Conservation (phyloP, 1,140 invertebrate genomes). For the Apis laboriosa region DNA sequence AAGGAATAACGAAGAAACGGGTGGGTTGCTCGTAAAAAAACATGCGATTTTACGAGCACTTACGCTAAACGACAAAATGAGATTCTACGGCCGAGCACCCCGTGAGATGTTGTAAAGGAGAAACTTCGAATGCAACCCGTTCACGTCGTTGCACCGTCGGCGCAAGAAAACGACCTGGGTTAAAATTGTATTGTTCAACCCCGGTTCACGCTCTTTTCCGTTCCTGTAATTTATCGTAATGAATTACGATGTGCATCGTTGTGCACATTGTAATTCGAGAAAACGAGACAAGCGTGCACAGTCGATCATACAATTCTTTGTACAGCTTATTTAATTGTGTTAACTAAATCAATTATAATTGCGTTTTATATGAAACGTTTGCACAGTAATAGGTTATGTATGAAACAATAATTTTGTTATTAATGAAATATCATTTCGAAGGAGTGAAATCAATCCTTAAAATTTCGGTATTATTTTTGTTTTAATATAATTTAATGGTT, state of each 20-base stretch:
- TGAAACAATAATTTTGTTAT: too few species aligned
- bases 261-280: neutral
- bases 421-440: too few species aligned
- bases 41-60: conserved; percentile 45
- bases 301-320: too few species aligned
- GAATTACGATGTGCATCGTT: neutral
- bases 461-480: too few species aligned
- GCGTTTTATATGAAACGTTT: too few species aligned
- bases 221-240: conserved; percentile 33
- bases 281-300: neutral
- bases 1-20: neutral
- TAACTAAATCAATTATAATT: too few species aligned
- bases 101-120: conserved; percentile 26
- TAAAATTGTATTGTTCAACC: conserved; percentile 29
- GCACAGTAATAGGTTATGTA: too few species aligned
- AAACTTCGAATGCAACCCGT: neutral
- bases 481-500: too few species aligned
- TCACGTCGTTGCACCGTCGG: neutral
- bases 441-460: too few species aligned
- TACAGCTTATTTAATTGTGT: too few species aligned
- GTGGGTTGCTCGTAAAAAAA: conserved; percentile 4
- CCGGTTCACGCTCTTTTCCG: neutral
- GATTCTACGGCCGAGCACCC: conserved; percentile 38
- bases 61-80: conserved; percentile 45
- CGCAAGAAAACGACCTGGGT: neutral